Percentiles rank a stretch among this genome's conserved stretches.
These are phyloP conservation scores for Canis aureus DNA, from an alignment of 2,113 vertebrate genomes.

Conservation along the genomic window DNA sequence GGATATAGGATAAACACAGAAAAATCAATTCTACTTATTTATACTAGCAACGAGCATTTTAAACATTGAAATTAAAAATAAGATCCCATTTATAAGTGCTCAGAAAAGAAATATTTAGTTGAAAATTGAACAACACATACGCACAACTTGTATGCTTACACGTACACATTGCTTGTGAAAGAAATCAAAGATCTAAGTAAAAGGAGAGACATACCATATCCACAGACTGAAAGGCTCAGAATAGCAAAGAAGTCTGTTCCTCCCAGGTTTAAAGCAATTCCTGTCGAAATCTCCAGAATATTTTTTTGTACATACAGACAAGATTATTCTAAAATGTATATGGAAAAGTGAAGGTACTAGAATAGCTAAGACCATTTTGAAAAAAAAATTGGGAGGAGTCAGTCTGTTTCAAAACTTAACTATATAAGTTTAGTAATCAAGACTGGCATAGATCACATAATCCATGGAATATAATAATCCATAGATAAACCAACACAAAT, in stretches of 20 bases:
- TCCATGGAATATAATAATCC: neutral
- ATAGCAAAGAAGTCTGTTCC: neutral
- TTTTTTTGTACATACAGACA: neutral
- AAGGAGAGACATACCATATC: neutral
- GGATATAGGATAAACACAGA: neutral
- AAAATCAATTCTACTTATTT: neutral
- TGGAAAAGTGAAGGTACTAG: neutral
- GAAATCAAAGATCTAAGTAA: neutral
- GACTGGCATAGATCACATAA: neutral
- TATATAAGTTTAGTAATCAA: neutral
- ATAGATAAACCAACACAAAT: neutral
- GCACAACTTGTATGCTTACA: neutral
- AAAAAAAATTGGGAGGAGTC: neutral
- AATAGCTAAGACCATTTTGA: neutral
- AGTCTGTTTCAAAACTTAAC: neutral
- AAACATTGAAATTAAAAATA: slow-evolving; percentile 11
- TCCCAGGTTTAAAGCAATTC: neutral
- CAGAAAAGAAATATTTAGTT: neutral
- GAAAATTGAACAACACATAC: neutral
- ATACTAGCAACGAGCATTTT: neutral
- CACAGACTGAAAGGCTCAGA: neutral
- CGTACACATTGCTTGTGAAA: neutral
- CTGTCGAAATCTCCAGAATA: neutral
- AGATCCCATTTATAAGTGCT: neutral
- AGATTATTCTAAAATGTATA: neutral